A percentile compares a stretch with the other conserved stretches of the same genome.
phyloP scores from a whole-genome alignment of 2,888 invertebrate species.

The Dolomedes plantarius region DNA sequence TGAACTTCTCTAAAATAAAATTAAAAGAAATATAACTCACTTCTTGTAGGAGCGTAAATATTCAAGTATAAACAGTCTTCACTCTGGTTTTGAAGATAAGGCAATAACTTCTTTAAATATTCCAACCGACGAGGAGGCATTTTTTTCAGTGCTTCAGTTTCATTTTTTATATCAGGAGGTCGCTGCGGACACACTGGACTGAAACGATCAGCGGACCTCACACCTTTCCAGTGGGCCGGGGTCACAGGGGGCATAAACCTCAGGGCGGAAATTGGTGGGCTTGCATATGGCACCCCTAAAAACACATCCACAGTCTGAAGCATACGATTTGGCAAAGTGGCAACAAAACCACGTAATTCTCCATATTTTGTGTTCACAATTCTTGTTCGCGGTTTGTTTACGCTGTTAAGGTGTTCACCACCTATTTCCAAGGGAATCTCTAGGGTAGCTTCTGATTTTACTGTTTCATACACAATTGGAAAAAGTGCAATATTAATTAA shows the following conservation, averaged over 20 bases:
- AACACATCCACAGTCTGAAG: constrained; percentile 81
- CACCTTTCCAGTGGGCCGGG: constrained; percentile 84
- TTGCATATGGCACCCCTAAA: constrained; percentile 77
- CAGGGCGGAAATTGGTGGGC: constrained; percentile 78
- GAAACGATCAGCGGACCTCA: constrained; percentile 84
- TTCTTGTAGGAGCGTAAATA: constrained; percentile 88
- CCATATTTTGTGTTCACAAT: constrained; percentile 92
- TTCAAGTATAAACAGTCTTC: constrained; percentile 98
- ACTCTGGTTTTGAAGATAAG: constrained; percentile 91
- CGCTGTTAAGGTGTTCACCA: constrained; percentile 35
- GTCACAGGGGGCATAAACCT: constrained; percentile 97
- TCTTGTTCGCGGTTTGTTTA: constrained; percentile 82
- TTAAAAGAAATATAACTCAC: constrained; percentile 42
- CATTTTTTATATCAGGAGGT: constrained; percentile 82
- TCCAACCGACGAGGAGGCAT: constrained; percentile 95
- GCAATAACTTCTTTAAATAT: constrained; percentile 89
- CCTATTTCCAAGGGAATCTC: background rate
- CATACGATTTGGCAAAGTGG: constrained; percentile 71
- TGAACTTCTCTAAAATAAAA: no score
- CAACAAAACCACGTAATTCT: constrained; percentile 82
- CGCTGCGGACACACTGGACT: constrained; percentile 87
- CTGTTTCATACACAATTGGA: background rate
- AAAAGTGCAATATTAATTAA: background rate
- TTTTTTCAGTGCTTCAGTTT: constrained; percentile 87
- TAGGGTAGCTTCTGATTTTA: background rate